phyloP scores from a whole-genome alignment of 1,140 invertebrate genomes.

The Mercenaria mercenaria region DNA sequence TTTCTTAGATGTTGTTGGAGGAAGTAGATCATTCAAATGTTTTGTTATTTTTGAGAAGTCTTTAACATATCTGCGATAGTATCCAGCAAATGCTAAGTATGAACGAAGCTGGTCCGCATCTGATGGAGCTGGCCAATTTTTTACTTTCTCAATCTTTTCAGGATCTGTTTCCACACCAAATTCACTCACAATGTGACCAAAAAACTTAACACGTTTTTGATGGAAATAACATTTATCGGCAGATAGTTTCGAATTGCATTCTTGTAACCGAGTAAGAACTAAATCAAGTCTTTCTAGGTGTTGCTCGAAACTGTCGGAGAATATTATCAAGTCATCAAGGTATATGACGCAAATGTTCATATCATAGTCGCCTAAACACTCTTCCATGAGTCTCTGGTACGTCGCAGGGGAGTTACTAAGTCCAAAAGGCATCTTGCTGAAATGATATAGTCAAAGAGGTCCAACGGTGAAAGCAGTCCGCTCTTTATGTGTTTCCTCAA shows the following conservation, averaged over 20 bases:
- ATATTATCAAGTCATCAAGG: slow-evolving; percentile 44
- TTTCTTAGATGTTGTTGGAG: not conserved
- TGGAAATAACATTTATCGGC: slow-evolving; percentile 18
- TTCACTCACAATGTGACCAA: slow-evolving; percentile 18
- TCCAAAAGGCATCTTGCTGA: slow-evolving; percentile 39
- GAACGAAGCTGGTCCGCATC: not conserved
- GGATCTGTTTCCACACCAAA: slow-evolving; percentile 5
- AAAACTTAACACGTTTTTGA: not conserved
- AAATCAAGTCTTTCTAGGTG: slow-evolving; percentile 11
- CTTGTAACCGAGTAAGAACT: not conserved
- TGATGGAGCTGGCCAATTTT: slow-evolving; percentile 14
- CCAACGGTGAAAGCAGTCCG: slow-evolving; percentile 56
- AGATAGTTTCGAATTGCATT: slow-evolving; percentile 28
- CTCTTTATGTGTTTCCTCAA: slow-evolving; percentile 69
- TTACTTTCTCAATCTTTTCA: not conserved
- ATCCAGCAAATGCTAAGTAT: not conserved
- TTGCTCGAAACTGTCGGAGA: slow-evolving; percentile 17
- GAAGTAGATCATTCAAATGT: not conserved
- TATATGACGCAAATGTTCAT: slow-evolving; percentile 37
- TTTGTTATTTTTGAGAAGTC: not conserved
- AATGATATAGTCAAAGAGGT: slow-evolving; percentile 45
- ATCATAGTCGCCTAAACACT: slow-evolving; percentile 31
- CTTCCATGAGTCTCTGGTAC: slow-evolving; percentile 46
- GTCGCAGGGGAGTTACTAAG: slow-evolving; percentile 33
- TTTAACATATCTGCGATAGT: not conserved